Evolutionary conservation across 2,888 invertebrate species (phyloP), one percentile per base, ranked within the genome.

Genomic region (Anaspis maculata): DNA sequence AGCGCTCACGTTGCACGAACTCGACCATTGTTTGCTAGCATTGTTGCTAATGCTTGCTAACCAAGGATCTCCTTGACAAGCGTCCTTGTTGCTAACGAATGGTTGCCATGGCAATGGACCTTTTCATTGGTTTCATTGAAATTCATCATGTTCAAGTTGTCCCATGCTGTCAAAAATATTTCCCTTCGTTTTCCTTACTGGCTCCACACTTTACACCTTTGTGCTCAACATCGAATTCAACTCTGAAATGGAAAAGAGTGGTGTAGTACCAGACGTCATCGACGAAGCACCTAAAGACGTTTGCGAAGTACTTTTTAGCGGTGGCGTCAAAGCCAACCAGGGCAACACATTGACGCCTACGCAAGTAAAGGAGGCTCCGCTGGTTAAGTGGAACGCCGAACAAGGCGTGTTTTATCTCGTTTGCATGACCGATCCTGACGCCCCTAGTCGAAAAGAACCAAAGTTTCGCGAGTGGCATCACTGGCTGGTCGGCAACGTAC

Each of bases 401-500:
- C 44, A 49, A 22, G 47, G 42, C 14, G 32, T 46, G 3, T 55
- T 49, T 16, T 63, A 62, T 35, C 46, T 52, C 1, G 49, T 74
- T 13, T 68, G 67, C 14, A 70, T 74, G 71, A 64, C 55, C 0
- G 85, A 87, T 63, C 85, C 85, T 1, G 86, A 87, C 64, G 85
- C 84, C 1, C 85, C 85, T 5, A 80, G 77, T 48, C 70, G 83
- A 14, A 67, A 70, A 42, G 71, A 72, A 30, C 83, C 83, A 0
- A 79, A 73, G 48, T 76, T 73, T 47, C 68, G 82, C 9, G 83
- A 86, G 64, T 83, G 80, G 77, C 79, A 80, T 49, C 85, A 86
- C 57, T 86, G 85, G 85, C 63, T 83, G 3, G 74, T 86, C 7
- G 81, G 74, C 12, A 86, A 86, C 53, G 79, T 86, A 50, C 76